phyloP scores from a whole-genome alignment of 2,797 vertebrate species.

The Arrhamphus sclerolepis region DNA sequence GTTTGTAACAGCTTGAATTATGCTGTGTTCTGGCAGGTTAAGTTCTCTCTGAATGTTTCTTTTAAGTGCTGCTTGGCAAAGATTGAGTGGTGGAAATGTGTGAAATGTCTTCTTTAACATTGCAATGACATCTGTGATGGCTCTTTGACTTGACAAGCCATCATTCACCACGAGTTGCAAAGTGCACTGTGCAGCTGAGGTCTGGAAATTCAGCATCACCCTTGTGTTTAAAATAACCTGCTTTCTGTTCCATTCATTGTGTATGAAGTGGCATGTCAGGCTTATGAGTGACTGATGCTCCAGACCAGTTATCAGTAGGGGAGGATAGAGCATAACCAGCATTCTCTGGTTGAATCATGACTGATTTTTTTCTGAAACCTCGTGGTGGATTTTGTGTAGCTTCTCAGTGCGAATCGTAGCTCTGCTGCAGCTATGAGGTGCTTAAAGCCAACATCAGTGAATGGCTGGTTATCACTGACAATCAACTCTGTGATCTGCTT shows the following conservation, averaged over 20 bases:
- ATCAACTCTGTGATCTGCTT: too few relatives aligned
- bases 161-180: slow-evolving; percentile 27
- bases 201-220: slow-evolving; percentile 24
- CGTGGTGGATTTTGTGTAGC: neutral
- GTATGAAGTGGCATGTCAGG: neutral
- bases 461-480: neutral
- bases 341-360: neutral
- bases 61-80: too few relatives aligned
- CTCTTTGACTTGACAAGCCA: neutral
- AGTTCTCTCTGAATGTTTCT: too few relatives aligned
- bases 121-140: neutral
- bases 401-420: neutral
- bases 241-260: neutral
- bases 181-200: slow-evolving; percentile 35
- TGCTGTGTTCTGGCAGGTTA: too few relatives aligned
- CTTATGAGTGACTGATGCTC: neutral
- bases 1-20: too few relatives aligned
- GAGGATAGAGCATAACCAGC: neutral
- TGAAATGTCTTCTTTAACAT: neutral
- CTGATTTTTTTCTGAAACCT: neutral
- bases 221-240: neutral
- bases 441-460: neutral
- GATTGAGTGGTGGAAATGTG: neutral
- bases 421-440: neutral
- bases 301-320: neutral